phyloP scores from a whole-genome alignment of 2,888 invertebrate species.

The Mesoligia furuncula region DNA sequence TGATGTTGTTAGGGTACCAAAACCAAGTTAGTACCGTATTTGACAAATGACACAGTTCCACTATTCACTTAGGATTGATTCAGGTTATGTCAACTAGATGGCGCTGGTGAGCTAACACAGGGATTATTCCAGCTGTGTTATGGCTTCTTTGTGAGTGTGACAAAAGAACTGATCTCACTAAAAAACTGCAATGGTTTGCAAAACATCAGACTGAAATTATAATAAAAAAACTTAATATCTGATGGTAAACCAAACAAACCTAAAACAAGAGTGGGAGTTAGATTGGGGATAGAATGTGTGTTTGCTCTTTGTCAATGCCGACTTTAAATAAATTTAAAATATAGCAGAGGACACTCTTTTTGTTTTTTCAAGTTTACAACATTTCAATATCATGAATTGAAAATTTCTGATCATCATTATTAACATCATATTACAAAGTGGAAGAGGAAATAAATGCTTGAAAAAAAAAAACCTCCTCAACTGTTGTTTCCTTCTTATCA shows the following conservation, averaged over 20 bases:
- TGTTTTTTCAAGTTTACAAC: background rate
- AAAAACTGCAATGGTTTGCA: conserved; percentile 3
- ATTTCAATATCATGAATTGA: background rate
- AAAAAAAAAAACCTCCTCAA: background rate
- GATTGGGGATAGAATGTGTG: background rate
- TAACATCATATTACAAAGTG: background rate
- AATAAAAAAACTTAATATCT: background rate
- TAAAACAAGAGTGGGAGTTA: background rate
- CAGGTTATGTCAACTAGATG: conserved; percentile 63
- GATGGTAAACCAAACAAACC: background rate
- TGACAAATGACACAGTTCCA: conserved; percentile 45
- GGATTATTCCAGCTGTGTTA: conserved; percentile 34
- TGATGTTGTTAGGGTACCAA: background rate
- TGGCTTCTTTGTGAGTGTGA: conserved; percentile 32
- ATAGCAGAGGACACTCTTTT: too few relatives aligned
- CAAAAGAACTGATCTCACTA: background rate
- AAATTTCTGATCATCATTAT: background rate
- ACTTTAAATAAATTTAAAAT: background rate
- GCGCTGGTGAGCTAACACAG: conserved; percentile 46
- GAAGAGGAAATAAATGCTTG: background rate
- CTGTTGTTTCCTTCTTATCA: background rate
- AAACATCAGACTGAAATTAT: background rate
- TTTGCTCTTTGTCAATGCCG: too few relatives aligned
- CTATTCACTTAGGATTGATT: conserved; percentile 26
- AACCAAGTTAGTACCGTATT: conserved; percentile 1